Conservation (phyloP, 2,113 vertebrate species). For the Meleagris gallopavo region DNA sequence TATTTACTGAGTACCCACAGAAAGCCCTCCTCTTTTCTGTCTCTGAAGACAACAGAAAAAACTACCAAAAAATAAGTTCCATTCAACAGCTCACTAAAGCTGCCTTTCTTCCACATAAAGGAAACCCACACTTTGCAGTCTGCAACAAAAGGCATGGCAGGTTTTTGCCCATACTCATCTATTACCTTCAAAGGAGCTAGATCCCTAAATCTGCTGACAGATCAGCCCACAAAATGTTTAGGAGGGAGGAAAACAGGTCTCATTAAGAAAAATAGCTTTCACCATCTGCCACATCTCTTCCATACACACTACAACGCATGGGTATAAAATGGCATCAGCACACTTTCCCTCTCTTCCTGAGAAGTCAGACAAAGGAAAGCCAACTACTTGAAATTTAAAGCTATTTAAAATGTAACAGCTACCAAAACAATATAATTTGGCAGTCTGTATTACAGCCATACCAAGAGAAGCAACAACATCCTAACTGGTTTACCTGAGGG, state of each 20-base stretch:
- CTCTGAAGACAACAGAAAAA: background rate
- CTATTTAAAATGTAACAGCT: background rate
- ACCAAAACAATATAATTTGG: background rate
- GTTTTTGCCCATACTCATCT: background rate
- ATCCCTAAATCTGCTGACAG: background rate
- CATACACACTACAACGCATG: background rate
- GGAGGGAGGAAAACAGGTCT: background rate
- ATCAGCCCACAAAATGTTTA: background rate
- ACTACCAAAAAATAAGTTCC: background rate
- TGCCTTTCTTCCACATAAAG: background rate
- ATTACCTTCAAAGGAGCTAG: background rate
- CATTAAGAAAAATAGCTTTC: background rate
- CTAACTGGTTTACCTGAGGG: background rate
- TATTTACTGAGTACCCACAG: background rate
- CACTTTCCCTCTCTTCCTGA: background rate
- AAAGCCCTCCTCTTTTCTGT: background rate
- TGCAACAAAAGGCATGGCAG: background rate
- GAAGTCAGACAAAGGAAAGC: background rate
- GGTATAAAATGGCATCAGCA: background rate
- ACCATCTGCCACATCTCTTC: background rate
- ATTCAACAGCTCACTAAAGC: background rate
- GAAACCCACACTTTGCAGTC: background rate
- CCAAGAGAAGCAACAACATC: background rate
- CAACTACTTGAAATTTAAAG: background rate
- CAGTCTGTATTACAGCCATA: background rate